These are phyloP conservation scores for Acropora yongei DNA, from an alignment of 64 coral and sea anemone genomes.

Conservation along the genomic window DNA sequence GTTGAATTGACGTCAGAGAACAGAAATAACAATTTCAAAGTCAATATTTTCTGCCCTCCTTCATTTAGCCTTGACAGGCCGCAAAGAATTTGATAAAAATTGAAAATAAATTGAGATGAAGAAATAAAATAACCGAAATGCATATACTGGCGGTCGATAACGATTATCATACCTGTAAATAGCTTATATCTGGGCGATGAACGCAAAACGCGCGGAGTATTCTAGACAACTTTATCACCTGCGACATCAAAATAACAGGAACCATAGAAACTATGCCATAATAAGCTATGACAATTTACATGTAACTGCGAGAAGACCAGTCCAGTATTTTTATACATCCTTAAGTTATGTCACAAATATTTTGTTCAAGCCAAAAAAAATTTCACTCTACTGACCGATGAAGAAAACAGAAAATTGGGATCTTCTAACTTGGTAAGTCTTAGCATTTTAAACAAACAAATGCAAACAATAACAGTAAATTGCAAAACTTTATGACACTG, in stretches of 20 bases:
- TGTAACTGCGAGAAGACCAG: background rate
- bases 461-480: background rate
- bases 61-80: no score
- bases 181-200: slow-evolving; percentile 55
- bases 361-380: background rate
- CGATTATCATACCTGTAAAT: slow-evolving; percentile 57
- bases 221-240: slow-evolving; percentile 57
- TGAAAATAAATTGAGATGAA: no score
- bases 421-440: background rate
- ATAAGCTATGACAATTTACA: background rate
- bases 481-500: no score
- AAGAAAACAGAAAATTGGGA: background rate
- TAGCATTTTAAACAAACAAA: background rate
- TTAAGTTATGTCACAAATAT: background rate
- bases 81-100: no score
- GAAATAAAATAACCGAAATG: no score
- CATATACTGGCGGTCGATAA: no score
- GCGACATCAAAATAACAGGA: background rate
- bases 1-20: no score
- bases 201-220: slow-evolving; percentile 64
- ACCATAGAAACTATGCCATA: background rate
- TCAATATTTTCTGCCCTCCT: no score
- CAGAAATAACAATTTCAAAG: no score
- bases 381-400: background rate
- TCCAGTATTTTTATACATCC: background rate